Evolutionary conservation across 2,797 vertebrate species (phyloP).

Genomic region (Sebastes nivosus): DNA sequence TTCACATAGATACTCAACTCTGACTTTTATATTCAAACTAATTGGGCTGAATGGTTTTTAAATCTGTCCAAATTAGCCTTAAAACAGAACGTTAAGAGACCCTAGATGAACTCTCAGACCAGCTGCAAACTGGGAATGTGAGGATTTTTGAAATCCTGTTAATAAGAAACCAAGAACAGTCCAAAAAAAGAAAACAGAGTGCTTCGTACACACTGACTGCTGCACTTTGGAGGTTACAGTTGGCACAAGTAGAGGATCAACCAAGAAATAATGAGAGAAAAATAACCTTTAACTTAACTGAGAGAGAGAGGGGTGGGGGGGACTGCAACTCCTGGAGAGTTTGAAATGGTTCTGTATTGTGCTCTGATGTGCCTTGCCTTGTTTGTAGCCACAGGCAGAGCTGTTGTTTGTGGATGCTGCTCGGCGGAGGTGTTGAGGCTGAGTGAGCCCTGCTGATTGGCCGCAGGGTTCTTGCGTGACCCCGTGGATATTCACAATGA

Average conservation of each 20-base stretch:
- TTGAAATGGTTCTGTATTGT: slow-evolving; percentile 48
- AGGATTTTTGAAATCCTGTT: slow-evolving; percentile 26
- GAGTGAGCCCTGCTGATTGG: slow-evolving; percentile 52
- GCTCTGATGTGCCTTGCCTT: slow-evolving; percentile 41
- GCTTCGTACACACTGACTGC: slow-evolving; percentile 22
- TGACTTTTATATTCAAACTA: slow-evolving; percentile 43
- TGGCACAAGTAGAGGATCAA: slow-evolving; percentile 34
- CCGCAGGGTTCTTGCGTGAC: slow-evolving; percentile 45
- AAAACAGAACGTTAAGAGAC: slow-evolving; percentile 51
- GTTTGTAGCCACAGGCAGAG: slow-evolving; percentile 67
- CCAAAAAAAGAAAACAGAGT: background rate
- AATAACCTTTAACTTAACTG: slow-evolving; percentile 62
- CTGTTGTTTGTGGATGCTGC: slow-evolving; percentile 50
- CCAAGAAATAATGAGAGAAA: slow-evolving; percentile 67
- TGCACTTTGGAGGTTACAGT: slow-evolving; percentile 52
- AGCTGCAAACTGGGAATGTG: slow-evolving; percentile 43
- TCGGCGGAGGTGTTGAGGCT: slow-evolving; percentile 61
- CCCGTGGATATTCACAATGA: slow-evolving; percentile 32
- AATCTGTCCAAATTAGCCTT: slow-evolving; percentile 44
- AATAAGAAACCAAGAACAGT: slow-evolving; percentile 17
- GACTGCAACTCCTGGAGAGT: slow-evolving; percentile 34
- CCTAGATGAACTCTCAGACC: slow-evolving; percentile 42
- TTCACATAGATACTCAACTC: slow-evolving; percentile 49
- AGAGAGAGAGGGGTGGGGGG: background rate
- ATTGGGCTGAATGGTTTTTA: slow-evolving; percentile 48